Evolutionary conservation across 2,888 invertebrate species (phyloP).

Genomic region (Homarus gammarus): DNA sequence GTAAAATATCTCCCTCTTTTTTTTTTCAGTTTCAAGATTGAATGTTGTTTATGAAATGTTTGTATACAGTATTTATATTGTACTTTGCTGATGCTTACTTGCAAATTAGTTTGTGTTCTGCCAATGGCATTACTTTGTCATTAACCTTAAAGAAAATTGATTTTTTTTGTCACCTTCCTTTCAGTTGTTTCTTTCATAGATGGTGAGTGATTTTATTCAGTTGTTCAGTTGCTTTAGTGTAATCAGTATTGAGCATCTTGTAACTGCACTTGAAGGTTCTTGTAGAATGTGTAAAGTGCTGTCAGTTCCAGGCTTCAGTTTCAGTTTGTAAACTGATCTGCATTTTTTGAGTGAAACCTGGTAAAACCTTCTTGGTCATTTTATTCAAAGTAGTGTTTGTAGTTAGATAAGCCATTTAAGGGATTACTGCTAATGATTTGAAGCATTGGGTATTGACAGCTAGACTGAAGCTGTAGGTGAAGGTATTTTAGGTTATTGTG

Average conservation of each 20-base stretch:
- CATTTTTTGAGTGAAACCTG: background rate
- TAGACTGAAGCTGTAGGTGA: no score
- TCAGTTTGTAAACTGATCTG: background rate
- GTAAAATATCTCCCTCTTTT: no score
- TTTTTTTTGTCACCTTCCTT: conserved; percentile 44
- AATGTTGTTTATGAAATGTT: background rate
- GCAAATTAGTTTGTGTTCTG: no score
- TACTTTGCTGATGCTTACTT: no score
- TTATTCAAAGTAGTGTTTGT: no score
- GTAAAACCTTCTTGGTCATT: background rate
- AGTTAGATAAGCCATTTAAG: no score
- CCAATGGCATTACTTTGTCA: background rate
- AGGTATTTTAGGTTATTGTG: no score
- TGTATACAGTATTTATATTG: background rate
- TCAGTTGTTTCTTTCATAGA: conserved; percentile 71
- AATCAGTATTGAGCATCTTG: background rate
- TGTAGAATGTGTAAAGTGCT: background rate
- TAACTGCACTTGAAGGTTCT: background rate
- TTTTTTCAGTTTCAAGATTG: background rate
- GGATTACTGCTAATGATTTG: no score
- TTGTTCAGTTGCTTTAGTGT: conserved; percentile 28
- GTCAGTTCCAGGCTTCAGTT: background rate
- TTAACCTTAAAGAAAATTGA: conserved; percentile 1
- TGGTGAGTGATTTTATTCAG: conserved; percentile 45
- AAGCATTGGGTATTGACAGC: no score